Percentiles rank a stretch among this genome's conserved stretches.
These are phyloP conservation scores for Fistularia commersonii DNA, from an alignment of 2,797 vertebrate species.

Conservation along the genomic window DNA sequence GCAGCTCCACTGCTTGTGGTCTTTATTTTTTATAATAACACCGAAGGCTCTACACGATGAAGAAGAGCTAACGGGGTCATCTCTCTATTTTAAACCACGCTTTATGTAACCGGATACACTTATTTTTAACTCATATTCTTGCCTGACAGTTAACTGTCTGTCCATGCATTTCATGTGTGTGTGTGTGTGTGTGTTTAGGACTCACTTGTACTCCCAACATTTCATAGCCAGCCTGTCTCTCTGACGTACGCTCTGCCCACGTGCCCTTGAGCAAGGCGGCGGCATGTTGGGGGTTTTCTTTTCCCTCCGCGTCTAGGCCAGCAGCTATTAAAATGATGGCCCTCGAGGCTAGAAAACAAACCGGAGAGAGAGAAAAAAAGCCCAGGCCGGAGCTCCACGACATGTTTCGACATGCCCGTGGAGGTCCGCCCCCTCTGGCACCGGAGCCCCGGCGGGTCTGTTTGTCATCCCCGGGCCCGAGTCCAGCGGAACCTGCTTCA, in stretches of 20 bases:
- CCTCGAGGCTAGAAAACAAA: too few species aligned
- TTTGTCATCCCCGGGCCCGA: neutral
- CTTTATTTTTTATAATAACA: slow-evolving; percentile 34
- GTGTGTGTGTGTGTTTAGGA: slow-evolving; percentile 13
- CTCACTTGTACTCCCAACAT: neutral
- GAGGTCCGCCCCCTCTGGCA: slow-evolving; percentile 47
- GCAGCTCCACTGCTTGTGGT: slow-evolving; percentile 22
- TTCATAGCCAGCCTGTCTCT: slow-evolving; percentile 12
- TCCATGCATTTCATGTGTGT: slow-evolving; percentile 47
- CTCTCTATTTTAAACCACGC: slow-evolving; percentile 75
- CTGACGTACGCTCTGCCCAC: neutral
- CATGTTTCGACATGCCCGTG: slow-evolving; percentile 64
- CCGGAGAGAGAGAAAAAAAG: slow-evolving; percentile 1
- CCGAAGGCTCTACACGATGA: slow-evolving; percentile 41
- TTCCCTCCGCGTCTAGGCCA: neutral
- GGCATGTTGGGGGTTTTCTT: too few species aligned
- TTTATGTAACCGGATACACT: slow-evolving; percentile 79
- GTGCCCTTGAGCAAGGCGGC: slow-evolving; percentile 31
- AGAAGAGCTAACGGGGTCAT: slow-evolving; percentile 61
- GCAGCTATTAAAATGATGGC: neutral
- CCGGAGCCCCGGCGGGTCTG: slow-evolving; percentile 9
- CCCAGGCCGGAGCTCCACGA: slow-evolving; percentile 13
- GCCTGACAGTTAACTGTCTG: slow-evolving; percentile 75
- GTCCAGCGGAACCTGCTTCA: neutral
- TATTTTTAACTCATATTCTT: slow-evolving; percentile 82